Evolutionary conservation across 2,113 vertebrate genomes (phyloP).

Genomic region (Promerops cafer): DNA sequence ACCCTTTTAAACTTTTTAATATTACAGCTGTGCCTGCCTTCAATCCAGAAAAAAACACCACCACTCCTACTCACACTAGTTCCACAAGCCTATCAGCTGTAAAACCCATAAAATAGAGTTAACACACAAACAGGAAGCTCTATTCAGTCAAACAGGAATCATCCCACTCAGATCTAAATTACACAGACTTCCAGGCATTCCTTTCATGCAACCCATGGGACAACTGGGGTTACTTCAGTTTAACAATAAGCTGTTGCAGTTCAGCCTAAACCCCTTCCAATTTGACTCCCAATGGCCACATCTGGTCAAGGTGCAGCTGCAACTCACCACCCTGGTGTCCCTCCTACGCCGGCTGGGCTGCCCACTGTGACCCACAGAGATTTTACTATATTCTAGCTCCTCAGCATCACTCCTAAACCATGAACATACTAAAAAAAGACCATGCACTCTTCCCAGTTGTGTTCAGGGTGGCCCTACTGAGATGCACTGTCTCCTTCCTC

Average conservation of each 20-base stretch:
- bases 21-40: background rate
- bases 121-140: constrained; percentile 15
- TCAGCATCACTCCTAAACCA: background rate
- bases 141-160: background rate
- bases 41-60: background rate
- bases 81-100: background rate
- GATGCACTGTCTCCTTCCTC: background rate
- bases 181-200: background rate
- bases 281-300: background rate
- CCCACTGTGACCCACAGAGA: accelerated
- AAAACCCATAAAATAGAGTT: background rate
- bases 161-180: background rate
- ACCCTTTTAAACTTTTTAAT: background rate
- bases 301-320: background rate
- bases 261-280: background rate
- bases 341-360: background rate
- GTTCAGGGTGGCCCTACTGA: background rate
- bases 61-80: background rate
- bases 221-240: background rate
- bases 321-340: background rate
- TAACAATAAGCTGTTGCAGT: background rate
- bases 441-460: background rate
- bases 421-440: accelerated
- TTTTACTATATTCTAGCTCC: background rate
- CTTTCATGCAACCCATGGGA: background rate